Conservation (phyloP, 2,888 invertebrate genomes). For the Hypselothyrea guttata region DNA sequence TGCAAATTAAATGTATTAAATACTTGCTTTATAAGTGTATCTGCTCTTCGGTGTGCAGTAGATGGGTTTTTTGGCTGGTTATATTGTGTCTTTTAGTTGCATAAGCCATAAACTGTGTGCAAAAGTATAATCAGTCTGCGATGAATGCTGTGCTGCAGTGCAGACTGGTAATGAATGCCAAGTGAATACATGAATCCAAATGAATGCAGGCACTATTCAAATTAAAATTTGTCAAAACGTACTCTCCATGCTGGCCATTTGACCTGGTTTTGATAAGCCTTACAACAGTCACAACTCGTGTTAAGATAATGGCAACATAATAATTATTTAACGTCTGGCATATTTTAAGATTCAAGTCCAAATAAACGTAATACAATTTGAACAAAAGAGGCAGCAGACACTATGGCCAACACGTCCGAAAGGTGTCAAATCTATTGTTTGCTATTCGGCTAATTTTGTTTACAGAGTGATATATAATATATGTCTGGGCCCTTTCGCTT, state of each 20-base stretch:
- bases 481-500: conserved; percentile 3
- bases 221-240: not conserved
- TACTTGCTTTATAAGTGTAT: no score
- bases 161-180: conserved; percentile 2
- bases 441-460: conserved; percentile 11
- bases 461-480: not conserved
- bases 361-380: conserved; percentile 56
- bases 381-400: conserved; percentile 32
- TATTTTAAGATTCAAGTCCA: conserved; percentile 17
- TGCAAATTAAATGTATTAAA: no score
- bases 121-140: conserved; percentile 10
- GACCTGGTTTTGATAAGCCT: no score
- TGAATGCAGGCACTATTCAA: no score
- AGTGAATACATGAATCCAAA: not conserved
- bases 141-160: not conserved
- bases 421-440: conserved; percentile 35
- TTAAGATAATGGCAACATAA: no score
- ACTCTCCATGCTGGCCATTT: not conserved
- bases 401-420: conserved; percentile 44
- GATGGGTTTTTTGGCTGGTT: no score
- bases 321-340: no score
- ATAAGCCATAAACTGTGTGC: conserved; percentile 38
- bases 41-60: no score
- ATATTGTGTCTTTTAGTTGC: conserved; percentile 18
- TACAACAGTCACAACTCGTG: no score